Percentiles rank a stretch among this genome's conserved stretches.
Conservation (phyloP, 2,888 invertebrate genomes). For the Mamestra brassicae region DNA sequence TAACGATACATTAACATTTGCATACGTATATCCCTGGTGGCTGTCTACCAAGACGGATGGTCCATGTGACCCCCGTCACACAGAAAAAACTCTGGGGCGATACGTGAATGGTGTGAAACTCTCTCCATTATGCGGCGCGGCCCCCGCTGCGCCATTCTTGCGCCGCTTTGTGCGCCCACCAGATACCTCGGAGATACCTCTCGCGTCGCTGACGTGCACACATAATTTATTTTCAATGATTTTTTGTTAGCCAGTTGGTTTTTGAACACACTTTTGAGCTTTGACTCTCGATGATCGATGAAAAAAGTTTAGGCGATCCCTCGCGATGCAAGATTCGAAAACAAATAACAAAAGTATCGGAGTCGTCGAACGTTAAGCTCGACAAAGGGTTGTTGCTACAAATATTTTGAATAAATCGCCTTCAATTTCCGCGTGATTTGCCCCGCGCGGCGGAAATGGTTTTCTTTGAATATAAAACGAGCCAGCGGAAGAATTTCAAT, state of each 20-base stretch:
- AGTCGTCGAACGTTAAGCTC: constrained; percentile 18
- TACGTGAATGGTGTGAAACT: constrained; percentile 85
- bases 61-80: constrained; percentile 79
- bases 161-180: constrained; percentile 79
- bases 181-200: constrained; percentile 70
- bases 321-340: constrained; percentile 67
- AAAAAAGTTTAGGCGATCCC: constrained; percentile 73
- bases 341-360: constrained; percentile 72
- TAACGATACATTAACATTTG: constrained; percentile 70
- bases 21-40: constrained; percentile 70
- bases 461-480: constrained; percentile 80
- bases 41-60: constrained; percentile 79
- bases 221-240: constrained; percentile 80
- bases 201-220: constrained; percentile 78
- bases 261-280: constrained; percentile 72
- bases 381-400: constrained; percentile 72
- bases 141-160: constrained; percentile 85
- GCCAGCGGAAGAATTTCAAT: constrained; percentile 61
- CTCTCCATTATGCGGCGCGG: constrained; percentile 78
- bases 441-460: constrained; percentile 71
- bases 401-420: constrained; percentile 82
- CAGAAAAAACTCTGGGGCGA: constrained; percentile 78
- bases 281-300: constrained; percentile 74
- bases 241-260: constrained; percentile 81
- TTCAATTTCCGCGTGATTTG: constrained; percentile 79